Conservation (phyloP, 1,140 invertebrate species). For the Charaxes varanes region DNA sequence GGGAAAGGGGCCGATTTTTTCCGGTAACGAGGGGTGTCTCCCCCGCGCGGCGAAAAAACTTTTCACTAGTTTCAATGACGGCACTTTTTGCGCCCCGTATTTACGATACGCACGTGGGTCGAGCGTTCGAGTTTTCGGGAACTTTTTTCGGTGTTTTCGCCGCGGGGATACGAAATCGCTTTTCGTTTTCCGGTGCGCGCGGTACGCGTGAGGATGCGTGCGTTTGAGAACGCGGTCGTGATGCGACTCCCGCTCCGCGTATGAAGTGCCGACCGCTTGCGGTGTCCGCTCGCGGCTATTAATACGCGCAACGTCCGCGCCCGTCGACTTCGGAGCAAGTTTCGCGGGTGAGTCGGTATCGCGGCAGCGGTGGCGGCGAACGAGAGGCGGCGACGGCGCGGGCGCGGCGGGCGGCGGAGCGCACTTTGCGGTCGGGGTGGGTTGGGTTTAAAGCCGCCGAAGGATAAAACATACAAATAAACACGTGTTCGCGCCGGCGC, state of each 20-base stretch:
- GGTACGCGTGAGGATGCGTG: conserved; percentile 40
- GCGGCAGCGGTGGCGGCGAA: conserved; percentile 51
- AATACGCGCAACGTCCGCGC: conserved; percentile 68
- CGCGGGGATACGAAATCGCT: neutral
- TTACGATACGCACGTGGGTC: conserved; percentile 60
- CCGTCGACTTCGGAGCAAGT: conserved; percentile 68
- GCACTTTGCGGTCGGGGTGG: conserved; percentile 73
- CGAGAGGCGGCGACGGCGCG: conserved; percentile 64
- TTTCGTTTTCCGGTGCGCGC: conserved; percentile 16
- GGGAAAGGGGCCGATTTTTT: conserved; percentile 69
- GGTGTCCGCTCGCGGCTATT: conserved; percentile 62
- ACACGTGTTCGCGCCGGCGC: conserved; percentile 74
- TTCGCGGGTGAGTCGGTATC: conserved; percentile 64
- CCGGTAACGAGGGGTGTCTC: conserved; percentile 58
- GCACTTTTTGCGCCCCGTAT: conserved; percentile 64
- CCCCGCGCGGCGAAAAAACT: conserved; percentile 66
- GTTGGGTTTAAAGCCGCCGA: conserved; percentile 75
- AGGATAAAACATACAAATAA: conserved; percentile 77
- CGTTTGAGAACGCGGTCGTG: conserved; percentile 39
- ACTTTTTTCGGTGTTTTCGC: conserved; percentile 1
- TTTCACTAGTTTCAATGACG: conserved; percentile 71
- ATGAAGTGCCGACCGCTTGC: conserved; percentile 37
- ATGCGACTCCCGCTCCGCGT: conserved; percentile 46
- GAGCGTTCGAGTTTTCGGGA: conserved; percentile 51
- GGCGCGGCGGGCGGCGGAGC: conserved; percentile 64